These are phyloP conservation scores for Saxicola maurus DNA, from an alignment of 2,797 vertebrate species.

Conservation along the genomic window DNA sequence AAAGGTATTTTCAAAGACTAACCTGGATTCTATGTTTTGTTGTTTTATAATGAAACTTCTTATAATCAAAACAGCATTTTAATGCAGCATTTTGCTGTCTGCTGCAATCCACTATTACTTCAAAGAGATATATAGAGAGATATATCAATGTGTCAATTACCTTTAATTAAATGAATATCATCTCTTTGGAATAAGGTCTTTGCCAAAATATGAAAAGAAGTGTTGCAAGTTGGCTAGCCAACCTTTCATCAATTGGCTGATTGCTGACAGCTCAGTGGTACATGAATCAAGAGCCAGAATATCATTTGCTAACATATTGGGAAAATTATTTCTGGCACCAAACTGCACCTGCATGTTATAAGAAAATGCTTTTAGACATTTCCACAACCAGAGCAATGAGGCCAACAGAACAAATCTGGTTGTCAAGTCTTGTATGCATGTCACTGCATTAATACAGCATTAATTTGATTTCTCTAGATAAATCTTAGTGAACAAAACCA, in stretches of 20 bases:
- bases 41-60: neutral
- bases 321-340: conserved; percentile 34
- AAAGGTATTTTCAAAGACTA: neutral
- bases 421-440: neutral
- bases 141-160: conserved; percentile 52
- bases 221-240: conserved; percentile 17
- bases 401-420: neutral
- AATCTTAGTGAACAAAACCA: neutral
- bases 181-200: conserved; percentile 35
- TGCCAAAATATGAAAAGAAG: conserved; percentile 36
- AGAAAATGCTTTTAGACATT: neutral
- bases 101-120: neutral
- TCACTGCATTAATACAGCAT: neutral
- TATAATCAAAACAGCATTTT: neutral
- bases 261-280: conserved; percentile 46
- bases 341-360: neutral
- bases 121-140: neutral
- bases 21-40: neutral
- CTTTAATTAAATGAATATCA: conserved; percentile 67
- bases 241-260: conserved; percentile 40
- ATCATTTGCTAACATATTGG: conserved; percentile 27
- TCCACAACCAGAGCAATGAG: neutral
- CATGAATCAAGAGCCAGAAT: conserved; percentile 25
- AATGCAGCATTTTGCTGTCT: neutral
- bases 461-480: neutral